These are phyloP conservation scores for Drosophila yooni DNA, from an alignment of 2,888 invertebrate genomes.

Conservation along the genomic window DNA sequence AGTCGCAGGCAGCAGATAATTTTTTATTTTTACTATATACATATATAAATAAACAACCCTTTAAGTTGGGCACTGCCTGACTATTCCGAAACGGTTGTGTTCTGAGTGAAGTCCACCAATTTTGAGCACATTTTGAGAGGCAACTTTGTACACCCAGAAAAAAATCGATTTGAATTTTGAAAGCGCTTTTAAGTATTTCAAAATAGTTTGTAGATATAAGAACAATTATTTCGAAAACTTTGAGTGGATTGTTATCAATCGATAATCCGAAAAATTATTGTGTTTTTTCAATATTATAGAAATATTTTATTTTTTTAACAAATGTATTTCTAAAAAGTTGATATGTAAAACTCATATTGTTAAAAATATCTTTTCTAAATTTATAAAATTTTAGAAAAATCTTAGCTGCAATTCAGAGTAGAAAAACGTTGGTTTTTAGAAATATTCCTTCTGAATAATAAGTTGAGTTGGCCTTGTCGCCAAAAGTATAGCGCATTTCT, in stretches of 20 bases:
- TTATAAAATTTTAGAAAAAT: fast-evolving
- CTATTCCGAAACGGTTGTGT: conserved; percentile 13
- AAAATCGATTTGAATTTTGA: not conserved
- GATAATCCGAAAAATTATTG: not conserved
- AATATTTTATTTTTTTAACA: not conserved
- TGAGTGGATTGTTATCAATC: not conserved
- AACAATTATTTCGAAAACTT: not conserved
- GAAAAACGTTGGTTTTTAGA: not conserved
- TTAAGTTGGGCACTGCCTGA: conserved; percentile 55
- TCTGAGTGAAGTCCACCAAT: not conserved
- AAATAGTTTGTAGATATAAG: not conserved
- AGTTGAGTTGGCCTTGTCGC: fast-evolving
- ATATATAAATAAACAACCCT: conserved; percentile 67
- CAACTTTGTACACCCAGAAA: not conserved
- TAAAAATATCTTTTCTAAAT: not conserved
- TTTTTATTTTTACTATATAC: conserved; percentile 68
- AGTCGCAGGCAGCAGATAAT: conserved; percentile 49
- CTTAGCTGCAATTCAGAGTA: not conserved
- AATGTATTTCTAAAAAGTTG: not conserved
- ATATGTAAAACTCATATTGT: not conserved
- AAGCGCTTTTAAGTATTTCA: not conserved
- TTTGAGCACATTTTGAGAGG: not conserved
- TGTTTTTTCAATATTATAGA: not conserved
- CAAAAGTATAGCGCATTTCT: not conserved
- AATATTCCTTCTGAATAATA: not conserved